Evolutionary conservation across 2,888 invertebrate species (phyloP).

Genomic region (Cylindroiulus punctatus): DNA sequence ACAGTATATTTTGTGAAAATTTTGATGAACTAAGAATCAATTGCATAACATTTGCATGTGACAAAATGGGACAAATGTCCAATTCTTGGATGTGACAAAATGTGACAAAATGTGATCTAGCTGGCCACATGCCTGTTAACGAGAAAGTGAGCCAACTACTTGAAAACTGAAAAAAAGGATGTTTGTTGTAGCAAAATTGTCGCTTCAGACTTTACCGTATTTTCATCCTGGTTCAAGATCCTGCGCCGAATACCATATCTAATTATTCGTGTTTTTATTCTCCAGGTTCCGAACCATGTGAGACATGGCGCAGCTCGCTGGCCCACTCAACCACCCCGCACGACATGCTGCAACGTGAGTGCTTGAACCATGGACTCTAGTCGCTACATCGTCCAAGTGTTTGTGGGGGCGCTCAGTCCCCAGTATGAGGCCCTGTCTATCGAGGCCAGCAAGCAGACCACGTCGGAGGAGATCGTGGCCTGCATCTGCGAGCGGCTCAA

Average conservation of each 20-base stretch:
- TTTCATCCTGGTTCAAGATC: neutral
- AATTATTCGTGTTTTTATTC: neutral
- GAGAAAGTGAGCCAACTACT: too few species aligned
- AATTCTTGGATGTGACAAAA: too few species aligned
- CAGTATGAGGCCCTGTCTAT: slow-evolving; percentile 90
- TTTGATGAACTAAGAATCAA: too few species aligned
- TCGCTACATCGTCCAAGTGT: slow-evolving; percentile 82
- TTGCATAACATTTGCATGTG: too few species aligned
- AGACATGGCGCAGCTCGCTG: neutral
- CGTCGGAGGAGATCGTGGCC: slow-evolving; percentile 89
- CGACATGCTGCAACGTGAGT: neutral
- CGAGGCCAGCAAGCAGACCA: slow-evolving; percentile 90
- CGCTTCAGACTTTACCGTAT: neutral
- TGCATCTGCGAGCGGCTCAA: slow-evolving; percentile 83
- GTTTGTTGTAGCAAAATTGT: too few species aligned
- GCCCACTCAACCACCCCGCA: neutral
- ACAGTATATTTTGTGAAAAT: too few species aligned
- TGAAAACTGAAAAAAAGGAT: too few species aligned
- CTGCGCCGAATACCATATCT: neutral
- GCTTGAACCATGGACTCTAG: slow-evolving; percentile 58
- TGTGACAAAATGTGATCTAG: too few species aligned
- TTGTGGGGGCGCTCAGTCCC: slow-evolving; percentile 86
- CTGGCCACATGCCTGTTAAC: too few species aligned
- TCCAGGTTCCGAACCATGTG: neutral
- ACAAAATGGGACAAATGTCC: too few species aligned